Evolutionary conservation across 2,888 invertebrate species (phyloP), one percentile per base, ranked within the genome.

Genomic region (Perizoma flavofasciatum): DNA sequence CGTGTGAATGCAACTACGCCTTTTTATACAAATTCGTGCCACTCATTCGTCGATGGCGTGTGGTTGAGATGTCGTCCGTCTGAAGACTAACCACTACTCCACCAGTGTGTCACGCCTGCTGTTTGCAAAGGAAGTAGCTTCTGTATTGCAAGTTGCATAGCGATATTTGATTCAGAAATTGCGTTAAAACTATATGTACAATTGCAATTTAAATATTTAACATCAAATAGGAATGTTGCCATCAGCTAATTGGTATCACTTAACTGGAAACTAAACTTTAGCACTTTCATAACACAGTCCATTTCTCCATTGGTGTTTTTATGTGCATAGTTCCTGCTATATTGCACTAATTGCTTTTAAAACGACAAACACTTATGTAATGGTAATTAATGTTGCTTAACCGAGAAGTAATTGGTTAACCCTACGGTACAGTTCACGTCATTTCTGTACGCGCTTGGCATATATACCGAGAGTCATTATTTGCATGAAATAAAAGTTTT

Each of bases 381-480:
- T 72, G 59, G 68, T 74, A 77, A 81, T 79, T 79, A 81, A 80
- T 77, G 74, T 71, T 70, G 70, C 73, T 73, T 74, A 74, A 73
- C 70, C 66, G 67, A 72, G 70, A 68, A 74, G 71, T 79, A 80
- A 82, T 79, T 78, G 75, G 74, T 65, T 65, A 66, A 68, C 59
- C 68, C 72, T 70, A 71, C 22, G n/a, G 37, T 44, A 34, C 35
- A 53, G 53, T 53, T 9, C 11, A 37, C 49, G 49, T 0, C 11
- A 0, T 48, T 8, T 35, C 32, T 41, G 4, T 35, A 32, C 41
- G 47, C 57, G 4, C 22, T 47, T 7, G 33, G 34, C 33, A 39
- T 11, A 41, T 11, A 34, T n/a, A n/a, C n/a, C n/a, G n/a, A n/a
- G n/a, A n/a, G n/a, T n/a, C n/a, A n/a, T n/a, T n/a, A n/a, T 22